Evolutionary conservation across 2,888 invertebrate genomes (phyloP), one percentile per base, ranked within the genome.

Genomic region (Xanthia icteritia): DNA sequence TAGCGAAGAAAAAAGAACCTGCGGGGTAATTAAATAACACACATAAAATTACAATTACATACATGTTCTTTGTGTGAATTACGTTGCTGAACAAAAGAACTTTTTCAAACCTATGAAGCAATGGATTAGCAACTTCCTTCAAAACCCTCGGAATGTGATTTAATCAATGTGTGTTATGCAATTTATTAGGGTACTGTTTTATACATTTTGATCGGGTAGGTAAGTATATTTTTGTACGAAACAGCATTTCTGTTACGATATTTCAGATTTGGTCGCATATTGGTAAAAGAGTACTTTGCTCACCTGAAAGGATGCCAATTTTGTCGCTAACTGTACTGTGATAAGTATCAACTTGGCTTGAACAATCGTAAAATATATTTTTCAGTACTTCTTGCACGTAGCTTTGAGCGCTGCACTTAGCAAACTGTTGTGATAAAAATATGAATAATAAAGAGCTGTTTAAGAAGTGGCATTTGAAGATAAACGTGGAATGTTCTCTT

Each of bases 401-500:
- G 70, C 70, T 69, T 58, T 13, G 83, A 71, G 73, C 71, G 69
- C 27, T 86, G 74, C 86, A 86, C 68, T 86, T 84, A 83, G 69
- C 39, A 58, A 83, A 83, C 73, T 74, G 71, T 74, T 86, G 60
- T 86, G 83, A 86, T 83, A 83, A 83, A 83, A 83, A 83, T 86
- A 76, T 78, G 66, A 83, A 83, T 83, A 86, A 74, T 73, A 78
- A 73, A 67, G 70, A 85, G 73, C 61, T 83, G 58, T 68, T 86
- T 78, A 82, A 76, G 70, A 71, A 67, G 76, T 81, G 64, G 70
- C 54, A 23, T 75, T 76, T 60, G 20, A 54, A 81, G 85, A 85
- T 85, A 84, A 82, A 67, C 36, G 56, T 17, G 58, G 15, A 84
- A 69, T 64, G 48, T 68, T 73, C 65, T 65, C n/a, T 69, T 56